phyloP scores from a whole-genome alignment of 2,797 vertebrate genomes.

The Chelon auratus region DNA sequence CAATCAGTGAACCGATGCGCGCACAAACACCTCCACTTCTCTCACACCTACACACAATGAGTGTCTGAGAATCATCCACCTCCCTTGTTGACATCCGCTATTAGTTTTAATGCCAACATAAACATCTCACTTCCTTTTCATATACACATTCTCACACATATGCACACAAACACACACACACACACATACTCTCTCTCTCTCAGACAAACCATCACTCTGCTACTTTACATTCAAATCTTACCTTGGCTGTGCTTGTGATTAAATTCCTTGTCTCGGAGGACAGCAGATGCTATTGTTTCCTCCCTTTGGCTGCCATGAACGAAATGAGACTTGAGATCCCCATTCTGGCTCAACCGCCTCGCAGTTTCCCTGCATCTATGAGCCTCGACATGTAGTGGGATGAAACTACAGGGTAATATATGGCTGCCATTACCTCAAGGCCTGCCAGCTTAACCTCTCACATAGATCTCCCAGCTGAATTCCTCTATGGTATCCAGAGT shows the following conservation, averaged over 20 bases:
- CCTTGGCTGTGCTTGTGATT: constrained; percentile 77
- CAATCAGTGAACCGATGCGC: constrained; percentile 23
- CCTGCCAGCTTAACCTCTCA: constrained; percentile 69
- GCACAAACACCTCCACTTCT: constrained; percentile 1
- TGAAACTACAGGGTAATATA: constrained; percentile 76
- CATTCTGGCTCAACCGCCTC: constrained; percentile 65
- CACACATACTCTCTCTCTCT: constrained; percentile 11
- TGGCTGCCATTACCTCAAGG: constrained; percentile 73
- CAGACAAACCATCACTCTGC: constrained; percentile 41
- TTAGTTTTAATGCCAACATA: constrained; percentile 70
- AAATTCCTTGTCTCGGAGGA: constrained; percentile 76
- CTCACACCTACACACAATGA: constrained; percentile 27
- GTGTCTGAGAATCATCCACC: constrained; percentile 31
- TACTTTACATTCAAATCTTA: constrained; percentile 81
- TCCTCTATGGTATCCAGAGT: constrained; percentile 47
- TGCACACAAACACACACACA: constrained; percentile 2
- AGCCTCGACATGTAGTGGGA: constrained; percentile 65
- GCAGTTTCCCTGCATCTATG: constrained; percentile 72
- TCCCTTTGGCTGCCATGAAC: constrained; percentile 72
- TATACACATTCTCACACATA: constrained; percentile 38
- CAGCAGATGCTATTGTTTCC: constrained; percentile 80
- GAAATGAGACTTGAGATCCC: constrained; percentile 77
- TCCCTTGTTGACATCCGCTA: constrained; percentile 64
- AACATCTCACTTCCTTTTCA: constrained; percentile 62
- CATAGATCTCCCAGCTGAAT: constrained; percentile 71